Conservation (phyloP, 1,140 invertebrate genomes). For the Trypoxylus dichotomus region DNA sequence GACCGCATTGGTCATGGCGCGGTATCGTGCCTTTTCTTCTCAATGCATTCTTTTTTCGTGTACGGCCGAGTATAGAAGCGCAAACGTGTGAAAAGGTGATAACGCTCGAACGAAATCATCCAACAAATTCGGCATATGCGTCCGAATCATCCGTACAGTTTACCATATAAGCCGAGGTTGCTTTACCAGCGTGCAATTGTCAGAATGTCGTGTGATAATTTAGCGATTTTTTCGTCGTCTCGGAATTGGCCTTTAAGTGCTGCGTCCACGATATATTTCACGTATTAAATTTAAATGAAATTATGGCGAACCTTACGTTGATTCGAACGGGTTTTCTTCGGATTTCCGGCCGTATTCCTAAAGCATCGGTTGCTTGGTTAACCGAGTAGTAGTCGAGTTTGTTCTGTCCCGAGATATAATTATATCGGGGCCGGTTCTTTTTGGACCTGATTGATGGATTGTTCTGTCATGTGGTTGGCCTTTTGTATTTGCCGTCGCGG, state of each 20-base stretch:
- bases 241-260: slow-evolving; percentile 1
- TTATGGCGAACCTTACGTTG: background rate
- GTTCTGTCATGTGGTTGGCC: background rate
- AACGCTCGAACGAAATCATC: background rate
- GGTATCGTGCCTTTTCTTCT: background rate
- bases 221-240: background rate
- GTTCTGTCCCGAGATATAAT: background rate
- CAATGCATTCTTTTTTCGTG: background rate
- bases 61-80: background rate
- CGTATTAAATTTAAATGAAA: slow-evolving; percentile 26
- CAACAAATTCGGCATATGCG: slow-evolving; percentile 11
- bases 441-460: slow-evolving; percentile 6
- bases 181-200: background rate
- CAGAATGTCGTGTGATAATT: slow-evolving; percentile 5
- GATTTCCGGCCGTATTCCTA: background rate
- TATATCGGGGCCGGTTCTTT: background rate
- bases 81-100: background rate
- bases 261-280: slow-evolving; percentile 18
- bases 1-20: background rate
- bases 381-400: background rate
- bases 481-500: background rate
- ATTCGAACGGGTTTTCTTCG: background rate
- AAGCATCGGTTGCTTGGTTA: background rate
- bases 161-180: background rate
- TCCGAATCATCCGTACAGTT: background rate